Conservation (phyloP, 1,140 invertebrate species). For the Drusus annulatus region DNA sequence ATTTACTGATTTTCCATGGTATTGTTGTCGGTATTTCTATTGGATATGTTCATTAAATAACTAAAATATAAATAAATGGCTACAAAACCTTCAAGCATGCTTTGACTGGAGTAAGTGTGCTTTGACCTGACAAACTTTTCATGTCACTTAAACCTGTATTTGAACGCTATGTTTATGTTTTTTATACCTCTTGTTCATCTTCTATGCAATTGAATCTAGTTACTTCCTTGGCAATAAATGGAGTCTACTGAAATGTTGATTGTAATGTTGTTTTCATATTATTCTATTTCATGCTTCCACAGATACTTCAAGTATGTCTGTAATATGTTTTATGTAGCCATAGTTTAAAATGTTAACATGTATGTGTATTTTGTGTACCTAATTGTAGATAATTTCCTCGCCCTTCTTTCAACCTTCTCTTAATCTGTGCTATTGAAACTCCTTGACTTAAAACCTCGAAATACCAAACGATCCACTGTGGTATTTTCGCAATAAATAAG, state of each 20-base stretch:
- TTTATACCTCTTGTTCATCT: slow-evolving; percentile 50
- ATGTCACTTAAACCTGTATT: slow-evolving; percentile 49
- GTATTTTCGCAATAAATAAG: too few relatives aligned
- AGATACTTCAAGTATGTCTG: slow-evolving; percentile 60
- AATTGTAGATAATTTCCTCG: neutral
- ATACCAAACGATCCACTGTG: too few relatives aligned
- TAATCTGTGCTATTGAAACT: too few relatives aligned
- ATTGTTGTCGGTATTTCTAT: neutral
- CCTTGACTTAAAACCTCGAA: too few relatives aligned
- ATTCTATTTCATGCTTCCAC: slow-evolving; percentile 60
- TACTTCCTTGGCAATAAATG: slow-evolving; percentile 55
- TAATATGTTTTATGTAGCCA: slow-evolving; percentile 58
- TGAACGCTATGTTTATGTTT: slow-evolving; percentile 45
- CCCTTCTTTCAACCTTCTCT: neutral
- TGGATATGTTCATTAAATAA: slow-evolving; percentile 30
- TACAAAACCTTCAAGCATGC: slow-evolving; percentile 47
- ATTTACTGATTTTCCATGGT: too few relatives aligned
- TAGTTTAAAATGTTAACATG: slow-evolving; percentile 48
- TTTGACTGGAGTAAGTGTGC: slow-evolving; percentile 52
- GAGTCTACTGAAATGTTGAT: slow-evolving; percentile 55
- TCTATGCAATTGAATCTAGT: slow-evolving; percentile 56
- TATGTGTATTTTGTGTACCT: neutral
- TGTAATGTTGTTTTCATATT: slow-evolving; percentile 58
- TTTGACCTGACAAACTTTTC: slow-evolving; percentile 51
- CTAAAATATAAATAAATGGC: neutral